Percentiles rank a stretch among this genome's conserved stretches.
Evolutionary conservation across 2,113 vertebrate genomes (phyloP).

Genomic region (Sterrhoptilus dennistouni): DNA sequence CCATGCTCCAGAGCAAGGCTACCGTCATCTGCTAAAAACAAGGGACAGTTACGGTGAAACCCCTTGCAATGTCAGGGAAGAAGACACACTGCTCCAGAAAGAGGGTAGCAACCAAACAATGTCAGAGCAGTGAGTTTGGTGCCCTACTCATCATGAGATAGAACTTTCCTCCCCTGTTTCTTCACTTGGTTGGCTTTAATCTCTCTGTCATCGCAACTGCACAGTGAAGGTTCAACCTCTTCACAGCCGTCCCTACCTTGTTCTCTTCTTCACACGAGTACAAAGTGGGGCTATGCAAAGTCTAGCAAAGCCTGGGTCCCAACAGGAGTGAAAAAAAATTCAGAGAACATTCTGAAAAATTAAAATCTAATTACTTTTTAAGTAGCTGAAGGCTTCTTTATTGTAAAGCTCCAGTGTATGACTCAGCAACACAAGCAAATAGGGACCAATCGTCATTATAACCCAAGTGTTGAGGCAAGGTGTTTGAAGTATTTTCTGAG

Average conservation of each 20-base stretch:
- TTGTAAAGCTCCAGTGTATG: background rate
- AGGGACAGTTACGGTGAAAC: background rate
- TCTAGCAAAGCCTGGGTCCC: background rate
- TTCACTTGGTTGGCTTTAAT: background rate
- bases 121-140: background rate
- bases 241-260: background rate
- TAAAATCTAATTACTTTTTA: background rate
- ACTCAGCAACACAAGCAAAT: background rate
- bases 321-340: background rate
- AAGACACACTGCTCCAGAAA: background rate
- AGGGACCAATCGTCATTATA: background rate
- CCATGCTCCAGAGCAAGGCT: background rate
- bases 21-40: background rate
- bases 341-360: background rate
- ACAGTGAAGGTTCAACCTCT: background rate
- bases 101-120: background rate
- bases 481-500: background rate
- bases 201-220: rapidly evolving
- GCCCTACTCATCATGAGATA: background rate
- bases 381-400: background rate
- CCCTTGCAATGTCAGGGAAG: background rate
- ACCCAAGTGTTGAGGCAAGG: background rate
- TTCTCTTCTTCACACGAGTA: background rate
- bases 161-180: background rate
- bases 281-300: background rate